Base-by-base conservation (phyloP, 1,140 invertebrate species). In the Diplogasteroides magnus region DNA sequence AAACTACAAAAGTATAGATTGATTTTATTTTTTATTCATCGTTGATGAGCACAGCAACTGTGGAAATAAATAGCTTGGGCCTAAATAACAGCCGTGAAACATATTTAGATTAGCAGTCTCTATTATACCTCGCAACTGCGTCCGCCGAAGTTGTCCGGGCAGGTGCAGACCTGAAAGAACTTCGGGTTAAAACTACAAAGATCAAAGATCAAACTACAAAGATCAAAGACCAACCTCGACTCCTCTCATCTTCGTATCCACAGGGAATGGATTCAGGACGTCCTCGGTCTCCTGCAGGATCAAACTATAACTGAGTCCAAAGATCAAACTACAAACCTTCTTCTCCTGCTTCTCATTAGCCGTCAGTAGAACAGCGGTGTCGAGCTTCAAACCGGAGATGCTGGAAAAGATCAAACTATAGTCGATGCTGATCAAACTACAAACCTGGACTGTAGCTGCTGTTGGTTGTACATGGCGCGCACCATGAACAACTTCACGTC, bases 401-500 rank as follows among this genome's bases (percentile, higher is more conserved):
- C 78, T 81, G 61, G 58, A 81, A 78, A 23, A 2, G 59, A n/a
- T 26, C 32, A 23, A 48, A 25, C 32, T 64, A 25, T 26, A 64
- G n/a, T 13, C 25, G 31, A 29, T 58, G 14, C 14, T 14, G 29
- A 68, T 26, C 31, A 57, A 14, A 27, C 28, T 55, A 83, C 84
- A 78, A 76, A 89, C 88, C 86, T 88, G 55, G 90, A 91, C 85
- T 95, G 92, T 69, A 92, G 89, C 85, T 98, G 94, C 82, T 94
- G 92, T 0, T 91, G 91, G 82, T 97, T 92, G 83, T 90, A 98
- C 66, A 92, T 91, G 0, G 92, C 93, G 65, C 93, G 87, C 28
- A 98, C 87, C 76, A 97, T 86, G 19, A 98, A 78, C 31, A 89
- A 85, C 70, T 90, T 88, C 0, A 98, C 78, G 74, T 92, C 87